Conservation (phyloP, 2,888 invertebrate genomes). For the Tenodera sinensis region DNA sequence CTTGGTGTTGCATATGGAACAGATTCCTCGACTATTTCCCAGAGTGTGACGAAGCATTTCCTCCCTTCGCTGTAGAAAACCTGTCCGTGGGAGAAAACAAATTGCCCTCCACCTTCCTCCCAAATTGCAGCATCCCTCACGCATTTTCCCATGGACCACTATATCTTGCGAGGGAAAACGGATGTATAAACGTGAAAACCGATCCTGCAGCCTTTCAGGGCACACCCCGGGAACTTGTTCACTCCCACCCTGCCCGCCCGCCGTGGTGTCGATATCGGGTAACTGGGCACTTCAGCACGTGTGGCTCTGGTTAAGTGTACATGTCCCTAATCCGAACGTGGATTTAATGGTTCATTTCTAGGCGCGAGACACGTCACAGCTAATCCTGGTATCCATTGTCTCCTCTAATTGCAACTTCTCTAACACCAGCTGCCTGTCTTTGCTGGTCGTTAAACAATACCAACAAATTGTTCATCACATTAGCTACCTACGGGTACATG, state of each 20-base stretch:
- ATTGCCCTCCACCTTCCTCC: constrained; percentile 1
- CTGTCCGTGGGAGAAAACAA: constrained; percentile 17
- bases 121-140: background rate
- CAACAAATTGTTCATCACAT: too few species aligned
- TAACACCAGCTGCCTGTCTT: too few species aligned
- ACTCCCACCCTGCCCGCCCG: background rate
- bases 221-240: background rate
- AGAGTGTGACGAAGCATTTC: background rate
- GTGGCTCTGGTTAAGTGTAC: background rate
- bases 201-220: background rate
- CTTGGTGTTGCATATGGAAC: background rate
- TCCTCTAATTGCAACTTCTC: background rate
- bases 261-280: background rate
- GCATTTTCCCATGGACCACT: constrained; percentile 19
- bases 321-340: background rate
- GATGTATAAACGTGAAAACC: background rate
- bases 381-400: background rate
- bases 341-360: background rate
- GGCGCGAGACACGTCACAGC: background rate
- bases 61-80: background rate
- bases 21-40: background rate
- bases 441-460: too few species aligned
- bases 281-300: background rate
- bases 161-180: background rate
- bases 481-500: too few species aligned